phyloP scores from a whole-genome alignment of 92 coral and sea anemone species.

The Heliopora coerulea region DNA sequence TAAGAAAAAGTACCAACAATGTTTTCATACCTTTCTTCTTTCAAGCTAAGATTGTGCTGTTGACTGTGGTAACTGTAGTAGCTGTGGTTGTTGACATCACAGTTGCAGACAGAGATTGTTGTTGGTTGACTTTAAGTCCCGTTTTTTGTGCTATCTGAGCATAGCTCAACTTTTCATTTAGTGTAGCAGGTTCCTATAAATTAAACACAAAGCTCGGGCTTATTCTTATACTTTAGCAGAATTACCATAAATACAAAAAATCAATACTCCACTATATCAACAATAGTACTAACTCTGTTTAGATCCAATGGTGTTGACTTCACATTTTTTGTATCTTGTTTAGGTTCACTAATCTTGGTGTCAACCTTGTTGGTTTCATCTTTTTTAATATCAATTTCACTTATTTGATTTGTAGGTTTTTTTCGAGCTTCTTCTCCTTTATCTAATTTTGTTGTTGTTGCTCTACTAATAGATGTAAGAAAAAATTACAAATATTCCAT shows the following conservation, averaged over 20 bases:
- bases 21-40: background rate
- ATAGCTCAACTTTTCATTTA: slow-evolving; percentile 75
- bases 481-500: no score
- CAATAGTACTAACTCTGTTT: slow-evolving; percentile 19
- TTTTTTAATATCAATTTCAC: slow-evolving; percentile 11
- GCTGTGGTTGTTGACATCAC: slow-evolving; percentile 6
- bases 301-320: slow-evolving; percentile 26
- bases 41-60: background rate
- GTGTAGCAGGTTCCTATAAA: slow-evolving; percentile 31
- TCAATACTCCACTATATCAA: no score
- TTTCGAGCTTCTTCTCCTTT: slow-evolving; percentile 8
- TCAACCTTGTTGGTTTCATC: slow-evolving; percentile 12
- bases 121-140: background rate
- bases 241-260: no score
- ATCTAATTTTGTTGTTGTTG: slow-evolving; percentile 2
- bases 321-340: background rate
- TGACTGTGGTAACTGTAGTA: slow-evolving; percentile 26
- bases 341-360: slow-evolving; percentile 5
- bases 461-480: background rate
- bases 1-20: background rate
- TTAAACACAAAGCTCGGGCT: no score
- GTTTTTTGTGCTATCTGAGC: slow-evolving; percentile 93
- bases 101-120: background rate
- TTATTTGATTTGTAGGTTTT: slow-evolving; percentile 26
- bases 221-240: no score